These are phyloP conservation scores for Limenitis camilla DNA, from an alignment of 2,888 invertebrate genomes.

Conservation along the genomic window DNA sequence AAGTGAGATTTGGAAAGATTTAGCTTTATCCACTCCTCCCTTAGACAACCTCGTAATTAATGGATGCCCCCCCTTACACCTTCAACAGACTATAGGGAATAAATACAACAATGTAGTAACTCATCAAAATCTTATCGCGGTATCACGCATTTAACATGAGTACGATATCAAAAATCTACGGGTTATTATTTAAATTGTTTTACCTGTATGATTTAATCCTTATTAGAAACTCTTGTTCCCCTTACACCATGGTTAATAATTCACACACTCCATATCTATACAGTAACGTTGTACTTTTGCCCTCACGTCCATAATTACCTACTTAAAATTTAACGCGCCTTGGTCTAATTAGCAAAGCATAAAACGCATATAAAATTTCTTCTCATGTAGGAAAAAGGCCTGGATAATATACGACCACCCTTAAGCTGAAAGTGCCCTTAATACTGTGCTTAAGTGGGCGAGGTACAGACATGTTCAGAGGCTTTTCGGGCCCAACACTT, in stretches of 20 bases:
- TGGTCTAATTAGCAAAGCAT: constrained; percentile 29
- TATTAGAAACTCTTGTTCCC: no score
- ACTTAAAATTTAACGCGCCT: constrained; percentile 28
- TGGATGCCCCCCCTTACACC: no score
- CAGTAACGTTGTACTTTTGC: constrained; percentile 21
- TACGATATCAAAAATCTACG: no score
- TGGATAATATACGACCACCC: constrained; percentile 62
- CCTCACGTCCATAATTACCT: constrained; percentile 24
- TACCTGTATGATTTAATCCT: no score
- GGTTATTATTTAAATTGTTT: no score
- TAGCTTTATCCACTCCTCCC: no score
- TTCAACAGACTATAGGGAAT: no score
- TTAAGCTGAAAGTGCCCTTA: constrained; percentile 68
- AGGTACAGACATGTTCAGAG: constrained; percentile 66
- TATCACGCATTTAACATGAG: no score
- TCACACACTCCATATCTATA: not conserved
- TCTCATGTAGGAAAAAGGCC: constrained; percentile 42
- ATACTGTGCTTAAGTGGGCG: constrained; percentile 71
- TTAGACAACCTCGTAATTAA: no score
- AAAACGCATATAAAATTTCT: constrained; percentile 39
- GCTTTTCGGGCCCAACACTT: constrained; percentile 70
- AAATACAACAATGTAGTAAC: no score
- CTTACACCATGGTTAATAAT: not conserved
- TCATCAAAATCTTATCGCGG: no score
- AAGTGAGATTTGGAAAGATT: no score